Evolutionary conservation across 2,888 invertebrate species (phyloP), one percentile per base, ranked within the genome.

Genomic region (Spisula subtruncata): DNA sequence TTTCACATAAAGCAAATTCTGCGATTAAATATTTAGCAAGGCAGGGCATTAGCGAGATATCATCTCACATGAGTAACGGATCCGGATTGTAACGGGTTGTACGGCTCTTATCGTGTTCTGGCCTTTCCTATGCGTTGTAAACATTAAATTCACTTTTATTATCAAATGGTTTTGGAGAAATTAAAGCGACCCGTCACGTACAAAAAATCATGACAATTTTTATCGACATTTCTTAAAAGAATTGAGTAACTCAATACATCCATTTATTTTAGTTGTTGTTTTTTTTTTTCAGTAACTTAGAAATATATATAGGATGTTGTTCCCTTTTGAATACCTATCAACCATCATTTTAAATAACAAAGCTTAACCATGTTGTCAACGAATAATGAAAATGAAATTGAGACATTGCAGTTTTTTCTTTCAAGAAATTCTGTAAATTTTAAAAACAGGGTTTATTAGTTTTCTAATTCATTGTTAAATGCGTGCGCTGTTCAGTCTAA

Each of bases 1-100:
- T 83, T 83, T 41, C 80, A 83, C 83, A 80, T 87, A 83, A 83
- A 60, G 48, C 48, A 46, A 66, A 48, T 66, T 75, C 84, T 32
- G 84, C 35, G 84, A 84, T 51, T 81, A 75, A 75, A 75, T 75
- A 75, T 75, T 75, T 75, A 75, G 75, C 75, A 18, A 75, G 75
- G 75, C 35, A 75, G 75, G 35, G 75, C 1, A 75, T 75, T 32
- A 75, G 32, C 35, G 4, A 18, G 75, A 32, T 32, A 75, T 75
- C 35, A 75, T 75, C 75, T 35, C 18, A 0, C 2, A 32, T 32
- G 2, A 18, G 75, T 75, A 32, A 32, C 16, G 35, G 75, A 16
- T 75, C 75, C 75, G 18, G 29, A 35, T 18, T 18, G 35, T 16
- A 32, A 18, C 32, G 41, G 35, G 35, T 32, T 35, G 75, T 75